Percentiles rank a stretch among this genome's conserved stretches.
Conservation (phyloP, 2,797 vertebrate genomes). For the Australoheros facetus region DNA sequence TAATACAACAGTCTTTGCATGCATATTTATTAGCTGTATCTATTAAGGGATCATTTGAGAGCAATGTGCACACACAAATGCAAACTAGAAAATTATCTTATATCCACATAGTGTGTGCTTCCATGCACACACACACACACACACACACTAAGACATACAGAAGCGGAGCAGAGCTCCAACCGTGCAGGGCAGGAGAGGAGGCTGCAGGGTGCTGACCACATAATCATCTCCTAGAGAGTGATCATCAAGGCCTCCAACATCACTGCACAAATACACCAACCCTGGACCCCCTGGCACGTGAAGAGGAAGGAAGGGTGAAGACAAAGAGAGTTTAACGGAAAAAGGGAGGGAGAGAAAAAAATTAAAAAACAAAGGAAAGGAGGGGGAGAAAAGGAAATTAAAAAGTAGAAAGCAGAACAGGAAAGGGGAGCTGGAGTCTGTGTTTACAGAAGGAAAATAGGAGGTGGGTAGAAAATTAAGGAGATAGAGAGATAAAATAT, state of each 20-base stretch:
- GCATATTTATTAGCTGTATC: conserved; percentile 56
- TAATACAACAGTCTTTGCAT: conserved; percentile 34
- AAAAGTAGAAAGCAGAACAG: conserved; percentile 46
- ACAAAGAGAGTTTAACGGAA: conserved; percentile 69
- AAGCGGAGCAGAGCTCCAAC: conserved; percentile 61
- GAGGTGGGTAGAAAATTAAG: background rate
- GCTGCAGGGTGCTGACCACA: conserved; percentile 74
- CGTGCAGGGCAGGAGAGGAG: conserved; percentile 68
- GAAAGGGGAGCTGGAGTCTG: conserved; percentile 17
- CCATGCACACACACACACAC: conserved; percentile 24
- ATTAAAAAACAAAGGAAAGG: conserved; percentile 2
- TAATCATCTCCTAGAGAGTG: conserved; percentile 80
- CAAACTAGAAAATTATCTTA: conserved; percentile 31
- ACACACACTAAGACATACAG: conserved; percentile 21
- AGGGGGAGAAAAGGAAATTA: conserved; percentile 49
- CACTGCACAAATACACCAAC: conserved; percentile 73
- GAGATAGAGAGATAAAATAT: conserved; percentile 1
- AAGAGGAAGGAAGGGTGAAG: conserved; percentile 46
- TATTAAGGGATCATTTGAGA: conserved; percentile 28
- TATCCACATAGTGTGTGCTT: conserved; percentile 20
- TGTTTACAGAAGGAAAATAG: conserved; percentile 12
- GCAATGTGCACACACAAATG: conserved; percentile 22
- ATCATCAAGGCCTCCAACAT: conserved; percentile 78
- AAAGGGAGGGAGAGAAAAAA: conserved; percentile 45
- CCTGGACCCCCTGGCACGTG: conserved; percentile 65